Conservation (phyloP, 1,140 invertebrate genomes). For the Stenopsyche tienmushanensis region DNA sequence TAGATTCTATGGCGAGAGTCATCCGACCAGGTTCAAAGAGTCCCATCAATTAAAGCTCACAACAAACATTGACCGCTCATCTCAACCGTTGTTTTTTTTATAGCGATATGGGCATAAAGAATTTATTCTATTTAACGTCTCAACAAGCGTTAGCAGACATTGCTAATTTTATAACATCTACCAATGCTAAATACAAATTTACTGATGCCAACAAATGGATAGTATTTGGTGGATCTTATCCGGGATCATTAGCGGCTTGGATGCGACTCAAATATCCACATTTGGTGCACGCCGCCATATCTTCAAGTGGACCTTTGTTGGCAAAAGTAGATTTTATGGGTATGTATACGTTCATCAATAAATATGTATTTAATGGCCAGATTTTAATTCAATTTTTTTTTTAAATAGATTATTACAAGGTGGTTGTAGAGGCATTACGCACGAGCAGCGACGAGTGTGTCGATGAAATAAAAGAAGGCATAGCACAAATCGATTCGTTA, state of each 20-base stretch:
- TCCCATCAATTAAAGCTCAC: constrained; percentile 9
- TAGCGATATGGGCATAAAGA: constrained; percentile 75
- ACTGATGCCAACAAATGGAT: constrained; percentile 76
- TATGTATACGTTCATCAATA: constrained; percentile 47
- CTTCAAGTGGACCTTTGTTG: constrained; percentile 83
- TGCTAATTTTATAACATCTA: constrained; percentile 74
- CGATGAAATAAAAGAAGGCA: constrained; percentile 62
- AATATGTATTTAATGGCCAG: background rate
- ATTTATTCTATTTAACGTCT: constrained; percentile 77
- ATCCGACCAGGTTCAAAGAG: constrained; percentile 68
- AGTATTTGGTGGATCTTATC: constrained; percentile 90
- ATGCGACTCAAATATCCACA: constrained; percentile 87
- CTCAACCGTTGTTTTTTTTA: constrained; percentile 40
- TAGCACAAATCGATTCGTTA: constrained; percentile 64
- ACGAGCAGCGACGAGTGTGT: constrained; percentile 63
- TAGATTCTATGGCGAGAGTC: constrained; percentile 91
- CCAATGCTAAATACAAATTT: constrained; percentile 67
- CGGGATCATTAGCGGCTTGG: constrained; percentile 89
- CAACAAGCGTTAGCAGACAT: constrained; percentile 87
- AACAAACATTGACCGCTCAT: background rate
- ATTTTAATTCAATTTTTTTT: constrained; percentile 32
- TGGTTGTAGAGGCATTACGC: constrained; percentile 70
- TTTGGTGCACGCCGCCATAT: constrained; percentile 80
- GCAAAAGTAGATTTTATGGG: constrained; percentile 82
- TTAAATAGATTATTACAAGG: constrained; percentile 71